Evolutionary conservation across 2,113 vertebrate genomes (phyloP).

Genomic region (Lampris incognitus): DNA sequence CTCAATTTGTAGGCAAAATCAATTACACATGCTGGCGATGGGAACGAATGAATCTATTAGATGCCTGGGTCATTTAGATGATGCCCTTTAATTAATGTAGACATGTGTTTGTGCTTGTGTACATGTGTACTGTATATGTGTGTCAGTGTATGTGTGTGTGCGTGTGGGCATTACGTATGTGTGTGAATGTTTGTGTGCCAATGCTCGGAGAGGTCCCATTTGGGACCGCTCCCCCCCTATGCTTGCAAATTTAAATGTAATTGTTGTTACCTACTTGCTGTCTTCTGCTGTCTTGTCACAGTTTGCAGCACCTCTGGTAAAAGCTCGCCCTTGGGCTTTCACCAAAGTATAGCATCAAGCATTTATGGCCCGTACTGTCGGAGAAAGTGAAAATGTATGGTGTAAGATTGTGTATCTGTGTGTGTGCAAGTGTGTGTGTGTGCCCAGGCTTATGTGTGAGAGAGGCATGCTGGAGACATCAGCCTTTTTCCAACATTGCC

Average conservation of each 20-base stretch:
- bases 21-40: constrained; percentile 6
- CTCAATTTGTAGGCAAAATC: constrained; percentile 9
- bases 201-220: no score
- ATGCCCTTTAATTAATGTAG: background rate
- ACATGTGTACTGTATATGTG: background rate
- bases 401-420: constrained; percentile 8
- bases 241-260: background rate
- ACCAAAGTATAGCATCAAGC: constrained; percentile 68
- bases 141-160: background rate
- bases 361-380: constrained; percentile 65
- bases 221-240: no score
- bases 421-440: constrained; percentile 13
- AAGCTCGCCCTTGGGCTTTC: constrained; percentile 70
- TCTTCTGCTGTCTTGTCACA: constrained; percentile 63
- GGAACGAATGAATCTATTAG: constrained; percentile 7
- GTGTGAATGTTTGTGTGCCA: background rate
- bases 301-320: constrained; percentile 73
- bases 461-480: background rate
- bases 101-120: background rate
- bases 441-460: background rate
- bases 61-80: background rate
- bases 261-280: constrained; percentile 17
- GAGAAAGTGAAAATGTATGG: constrained; percentile 41
- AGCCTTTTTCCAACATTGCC: constrained; percentile 25
- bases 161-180: background rate